Evolutionary conservation across 1,140 invertebrate species (phyloP).

Genomic region (Trichonephila inaurata): DNA sequence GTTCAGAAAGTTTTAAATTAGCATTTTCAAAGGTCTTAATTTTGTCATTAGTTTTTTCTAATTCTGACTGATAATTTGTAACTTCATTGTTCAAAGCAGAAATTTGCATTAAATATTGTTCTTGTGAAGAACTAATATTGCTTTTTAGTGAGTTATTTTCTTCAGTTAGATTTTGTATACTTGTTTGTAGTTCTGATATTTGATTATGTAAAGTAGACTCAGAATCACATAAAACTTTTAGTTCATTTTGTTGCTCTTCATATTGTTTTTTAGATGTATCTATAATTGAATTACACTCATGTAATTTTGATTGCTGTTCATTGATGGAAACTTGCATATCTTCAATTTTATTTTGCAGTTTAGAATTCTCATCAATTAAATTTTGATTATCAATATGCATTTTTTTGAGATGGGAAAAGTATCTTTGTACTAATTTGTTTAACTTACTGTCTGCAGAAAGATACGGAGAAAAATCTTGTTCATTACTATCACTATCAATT

Average conservation of each 20-base stretch:
- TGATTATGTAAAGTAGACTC: not conserved
- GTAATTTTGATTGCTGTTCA: not conserved
- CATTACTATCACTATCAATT: not conserved
- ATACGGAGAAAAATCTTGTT: not conserved
- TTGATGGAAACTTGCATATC: not conserved
- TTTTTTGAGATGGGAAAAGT: not conserved
- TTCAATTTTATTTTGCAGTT: not conserved
- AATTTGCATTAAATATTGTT: not conserved
- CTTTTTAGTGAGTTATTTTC: constrained; percentile 7
- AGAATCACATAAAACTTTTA: not conserved
- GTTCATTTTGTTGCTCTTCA: not conserved
- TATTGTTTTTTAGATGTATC: not conserved
- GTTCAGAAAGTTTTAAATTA: not conserved
- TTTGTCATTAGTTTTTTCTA: not conserved
- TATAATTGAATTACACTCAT: constrained; percentile 10
- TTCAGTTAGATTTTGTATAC: not conserved
- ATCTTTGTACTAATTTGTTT: not conserved
- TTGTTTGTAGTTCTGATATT: not conserved
- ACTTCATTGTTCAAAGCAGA: not conserved
- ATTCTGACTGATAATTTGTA: not conserved
- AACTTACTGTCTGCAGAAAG: not conserved
- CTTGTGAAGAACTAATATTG: not conserved
- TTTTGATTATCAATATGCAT: not conserved
- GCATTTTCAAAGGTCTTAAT: not conserved
- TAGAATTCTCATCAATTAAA: not conserved